Conservation (phyloP, 1,140 invertebrate genomes). For the Drosophila truncata region DNA sequence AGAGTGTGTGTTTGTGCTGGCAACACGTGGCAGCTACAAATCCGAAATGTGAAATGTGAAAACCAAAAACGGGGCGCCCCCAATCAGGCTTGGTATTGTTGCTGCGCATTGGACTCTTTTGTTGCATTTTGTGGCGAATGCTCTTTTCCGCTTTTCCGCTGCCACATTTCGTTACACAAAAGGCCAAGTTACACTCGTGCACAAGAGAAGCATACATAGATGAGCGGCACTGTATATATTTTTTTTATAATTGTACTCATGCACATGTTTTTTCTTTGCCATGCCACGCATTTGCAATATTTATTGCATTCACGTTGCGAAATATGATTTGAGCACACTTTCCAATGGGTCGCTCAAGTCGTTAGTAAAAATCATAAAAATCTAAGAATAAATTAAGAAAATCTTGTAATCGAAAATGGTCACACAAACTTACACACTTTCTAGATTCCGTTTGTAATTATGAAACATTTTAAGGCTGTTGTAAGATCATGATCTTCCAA, state of each 20-base stretch:
- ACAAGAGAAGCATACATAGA: conserved; percentile 15
- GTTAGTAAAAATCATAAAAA: neutral
- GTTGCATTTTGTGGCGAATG: conserved; percentile 36
- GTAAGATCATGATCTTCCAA: neutral
- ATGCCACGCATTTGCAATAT: conserved; percentile 51
- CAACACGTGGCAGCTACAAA: conserved; percentile 76
- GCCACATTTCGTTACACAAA: conserved; percentile 57
- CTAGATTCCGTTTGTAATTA: neutral
- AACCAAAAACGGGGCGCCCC: conserved; percentile 17
- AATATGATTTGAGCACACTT: conserved; percentile 47
- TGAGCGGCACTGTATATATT: neutral
- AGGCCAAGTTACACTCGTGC: conserved; percentile 31
- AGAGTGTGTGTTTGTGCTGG: conserved; percentile 51
- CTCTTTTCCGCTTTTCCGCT: conserved; percentile 50
- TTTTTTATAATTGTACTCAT: conserved; percentile 9
- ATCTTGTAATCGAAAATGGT: too few relatives aligned
- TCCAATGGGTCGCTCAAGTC: neutral
- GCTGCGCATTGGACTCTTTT: conserved; percentile 49
- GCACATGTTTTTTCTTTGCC: conserved; percentile 27
- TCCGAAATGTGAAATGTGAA: conserved; percentile 35
- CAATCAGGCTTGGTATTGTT: conserved; percentile 45
- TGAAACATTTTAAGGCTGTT: neutral
- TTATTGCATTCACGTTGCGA: conserved; percentile 55
- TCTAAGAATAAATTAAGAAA: neutral
- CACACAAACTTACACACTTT: too few relatives aligned